These are phyloP conservation scores for Amphiprion clarkii DNA, from an alignment of 2,797 vertebrate genomes.

Conservation along the genomic window DNA sequence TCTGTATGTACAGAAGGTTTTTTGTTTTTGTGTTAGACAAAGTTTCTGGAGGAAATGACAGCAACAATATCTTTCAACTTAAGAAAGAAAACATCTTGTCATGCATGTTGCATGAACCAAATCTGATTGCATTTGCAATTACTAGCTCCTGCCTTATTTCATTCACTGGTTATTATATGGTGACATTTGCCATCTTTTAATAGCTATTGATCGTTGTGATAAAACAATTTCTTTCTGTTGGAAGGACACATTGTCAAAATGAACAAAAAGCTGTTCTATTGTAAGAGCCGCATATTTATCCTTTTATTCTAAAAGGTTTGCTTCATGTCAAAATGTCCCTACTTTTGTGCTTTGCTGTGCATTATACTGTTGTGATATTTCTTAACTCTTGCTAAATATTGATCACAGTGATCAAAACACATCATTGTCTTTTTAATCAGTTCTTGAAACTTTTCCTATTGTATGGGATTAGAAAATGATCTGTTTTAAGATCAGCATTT, in stretches of 20 bases:
- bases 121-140: constrained; percentile 38
- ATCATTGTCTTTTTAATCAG: background rate
- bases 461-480: background rate
- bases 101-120: constrained; percentile 24
- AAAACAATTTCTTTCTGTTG: background rate
- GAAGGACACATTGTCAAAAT: constrained; percentile 3
- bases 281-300: no score
- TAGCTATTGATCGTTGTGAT: constrained; percentile 14
- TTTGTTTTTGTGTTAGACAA: background rate
- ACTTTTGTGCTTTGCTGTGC: no score
- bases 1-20: constrained; percentile 31
- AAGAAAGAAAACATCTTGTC: constrained; percentile 57
- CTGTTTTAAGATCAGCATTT: constrained; percentile 31
- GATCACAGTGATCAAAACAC: background rate
- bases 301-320: no score
- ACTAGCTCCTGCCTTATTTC: background rate
- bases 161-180: background rate
- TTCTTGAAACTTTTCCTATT: no score
- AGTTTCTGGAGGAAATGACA: constrained; percentile 75
- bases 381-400: no score
- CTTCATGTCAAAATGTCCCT: no score
- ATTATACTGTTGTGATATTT: no score
- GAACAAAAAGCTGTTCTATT: background rate
- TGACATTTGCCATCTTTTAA: background rate
- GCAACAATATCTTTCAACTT: constrained; percentile 77